phyloP scores from a whole-genome alignment of 2,797 vertebrate species.

The Macrochelys suwanniensis region DNA sequence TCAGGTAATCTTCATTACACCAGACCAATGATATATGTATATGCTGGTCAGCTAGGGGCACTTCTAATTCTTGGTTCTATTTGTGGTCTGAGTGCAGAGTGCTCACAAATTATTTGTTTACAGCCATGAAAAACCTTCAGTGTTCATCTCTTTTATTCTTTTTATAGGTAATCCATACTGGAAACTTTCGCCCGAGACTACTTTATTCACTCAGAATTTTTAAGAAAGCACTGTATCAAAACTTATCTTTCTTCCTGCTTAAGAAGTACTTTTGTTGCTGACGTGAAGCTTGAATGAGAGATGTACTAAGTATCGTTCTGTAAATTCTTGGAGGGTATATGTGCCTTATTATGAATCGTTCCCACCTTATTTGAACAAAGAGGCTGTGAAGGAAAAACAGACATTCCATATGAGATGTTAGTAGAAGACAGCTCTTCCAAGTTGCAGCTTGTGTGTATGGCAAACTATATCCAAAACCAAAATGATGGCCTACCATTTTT shows the following conservation, averaged over 20 bases:
- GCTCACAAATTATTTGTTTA: conserved; percentile 89
- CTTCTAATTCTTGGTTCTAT: conserved; percentile 83
- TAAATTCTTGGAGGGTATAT: conserved; percentile 39
- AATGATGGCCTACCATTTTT: not conserved
- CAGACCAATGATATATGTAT: conserved; percentile 92
- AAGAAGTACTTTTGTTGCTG: not conserved
- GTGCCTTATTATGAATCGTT: conserved; percentile 10
- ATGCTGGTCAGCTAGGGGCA: conserved; percentile 85
- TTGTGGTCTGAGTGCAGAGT: conserved; percentile 77
- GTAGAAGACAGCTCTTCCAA: not conserved
- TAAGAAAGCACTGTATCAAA: conserved; percentile 73
- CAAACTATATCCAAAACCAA: not conserved
- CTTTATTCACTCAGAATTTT: conserved; percentile 78
- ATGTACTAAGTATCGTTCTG: conserved; percentile 44
- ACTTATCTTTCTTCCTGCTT: conserved; percentile 32
- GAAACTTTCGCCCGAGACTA: conserved; percentile 80
- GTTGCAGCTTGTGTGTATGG: not conserved
- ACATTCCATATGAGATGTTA: not conserved
- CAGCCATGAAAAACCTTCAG: conserved; percentile 80
- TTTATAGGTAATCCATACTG: conserved; percentile 84
- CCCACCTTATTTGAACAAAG: conserved; percentile 54
- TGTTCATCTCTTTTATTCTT: conserved; percentile 86
- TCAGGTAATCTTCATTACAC: conserved; percentile 96
- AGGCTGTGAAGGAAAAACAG: not conserved
- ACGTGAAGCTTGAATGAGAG: conserved; percentile 10